Percentiles rank a stretch among this genome's conserved stretches.
phyloP scores from a whole-genome alignment of 2,888 invertebrate genomes.

The Chirona hameri region DNA sequence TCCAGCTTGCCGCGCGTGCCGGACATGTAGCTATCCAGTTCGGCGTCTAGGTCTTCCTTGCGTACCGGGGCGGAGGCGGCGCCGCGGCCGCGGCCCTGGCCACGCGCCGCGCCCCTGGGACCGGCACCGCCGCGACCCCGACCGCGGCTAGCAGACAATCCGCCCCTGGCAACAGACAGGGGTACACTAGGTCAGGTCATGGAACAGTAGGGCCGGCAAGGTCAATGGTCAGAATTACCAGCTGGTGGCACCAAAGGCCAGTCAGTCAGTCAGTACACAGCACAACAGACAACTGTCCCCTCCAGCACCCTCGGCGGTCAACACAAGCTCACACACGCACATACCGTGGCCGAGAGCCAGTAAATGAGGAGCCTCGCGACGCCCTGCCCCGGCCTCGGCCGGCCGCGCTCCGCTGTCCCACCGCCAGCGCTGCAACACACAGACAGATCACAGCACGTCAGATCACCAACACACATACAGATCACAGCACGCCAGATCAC shows the following conservation, averaged over 20 bases:
- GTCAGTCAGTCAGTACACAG: too few species aligned
- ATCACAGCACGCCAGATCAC: too few species aligned
- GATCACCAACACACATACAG: too few species aligned
- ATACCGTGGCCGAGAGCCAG: not conserved
- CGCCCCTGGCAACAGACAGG: not conserved
- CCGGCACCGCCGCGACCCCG: not conserved
- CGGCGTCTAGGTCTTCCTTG: not conserved
- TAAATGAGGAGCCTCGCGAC: not conserved
- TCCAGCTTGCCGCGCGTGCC: not conserved
- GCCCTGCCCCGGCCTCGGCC: not conserved
- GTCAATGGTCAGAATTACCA: too few species aligned
- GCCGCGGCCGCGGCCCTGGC: not conserved
- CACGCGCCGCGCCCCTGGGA: not conserved
- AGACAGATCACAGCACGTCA: too few species aligned
- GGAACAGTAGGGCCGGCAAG: too few species aligned
- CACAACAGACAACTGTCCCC: too few species aligned
- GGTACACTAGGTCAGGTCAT: too few species aligned
- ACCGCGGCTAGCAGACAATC: not conserved
- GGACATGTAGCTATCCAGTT: conserved; percentile 4
- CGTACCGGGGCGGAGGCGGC: not conserved
- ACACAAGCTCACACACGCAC: too few species aligned
- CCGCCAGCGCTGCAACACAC: not conserved
- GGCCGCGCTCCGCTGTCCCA: not conserved
- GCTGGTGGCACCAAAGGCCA: too few species aligned
- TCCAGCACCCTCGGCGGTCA: too few species aligned